Conservation (phyloP, 2,888 invertebrate species). For the Sympetrum striolatum region DNA sequence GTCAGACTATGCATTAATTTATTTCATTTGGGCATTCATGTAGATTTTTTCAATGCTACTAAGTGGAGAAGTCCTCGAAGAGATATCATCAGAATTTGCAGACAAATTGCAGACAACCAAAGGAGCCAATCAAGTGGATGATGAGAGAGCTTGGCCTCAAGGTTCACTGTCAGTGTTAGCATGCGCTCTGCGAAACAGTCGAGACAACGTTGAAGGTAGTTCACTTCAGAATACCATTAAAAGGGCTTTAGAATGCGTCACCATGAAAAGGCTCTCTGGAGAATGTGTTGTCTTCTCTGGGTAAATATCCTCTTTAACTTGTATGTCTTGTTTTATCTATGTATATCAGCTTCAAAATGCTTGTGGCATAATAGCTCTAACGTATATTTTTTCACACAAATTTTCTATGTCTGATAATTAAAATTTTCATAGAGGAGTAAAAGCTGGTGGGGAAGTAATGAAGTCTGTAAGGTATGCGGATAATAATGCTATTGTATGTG, state of each 20-base stretch:
- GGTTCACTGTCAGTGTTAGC: not conserved
- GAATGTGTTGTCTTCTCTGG: not conserved
- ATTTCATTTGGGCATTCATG: not conserved
- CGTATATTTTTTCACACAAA: no score
- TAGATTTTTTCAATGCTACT: not conserved
- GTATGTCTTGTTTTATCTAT: no score
- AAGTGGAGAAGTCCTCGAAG: not conserved
- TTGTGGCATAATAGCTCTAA: no score
- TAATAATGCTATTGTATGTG: no score
- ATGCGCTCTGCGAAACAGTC: not conserved
- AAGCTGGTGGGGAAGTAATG: no score
- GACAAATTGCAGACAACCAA: not conserved
- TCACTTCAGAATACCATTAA: not conserved
- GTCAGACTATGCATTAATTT: not conserved
- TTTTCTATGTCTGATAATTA: no score
- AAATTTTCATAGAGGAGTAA: no score
- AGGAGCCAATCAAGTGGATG: not conserved
- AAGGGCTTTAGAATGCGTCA: not conserved
- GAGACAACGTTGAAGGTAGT: not conserved
- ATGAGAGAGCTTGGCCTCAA: not conserved
- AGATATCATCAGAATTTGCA: not conserved
- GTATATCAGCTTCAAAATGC: no score
- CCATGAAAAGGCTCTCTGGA: not conserved
- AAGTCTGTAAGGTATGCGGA: no score
- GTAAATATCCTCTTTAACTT: not conserved